Conservation (phyloP, 1,140 invertebrate genomes). For the Drosophila sulfurigaster region DNA sequence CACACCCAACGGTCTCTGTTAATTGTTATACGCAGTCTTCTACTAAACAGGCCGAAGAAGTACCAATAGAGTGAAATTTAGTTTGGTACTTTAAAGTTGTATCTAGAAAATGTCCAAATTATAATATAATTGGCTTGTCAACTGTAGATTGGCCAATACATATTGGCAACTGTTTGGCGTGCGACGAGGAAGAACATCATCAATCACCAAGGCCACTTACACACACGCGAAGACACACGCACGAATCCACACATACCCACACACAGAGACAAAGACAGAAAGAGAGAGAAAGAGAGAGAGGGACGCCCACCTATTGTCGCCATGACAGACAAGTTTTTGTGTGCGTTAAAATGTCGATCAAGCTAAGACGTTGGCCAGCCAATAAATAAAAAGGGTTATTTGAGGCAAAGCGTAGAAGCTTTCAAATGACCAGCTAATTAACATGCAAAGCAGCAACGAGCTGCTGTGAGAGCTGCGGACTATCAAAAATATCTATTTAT, state of each 20-base stretch:
- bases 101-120: constrained; percentile 33
- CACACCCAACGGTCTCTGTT: not conserved
- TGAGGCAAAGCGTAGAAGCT: constrained; percentile 18
- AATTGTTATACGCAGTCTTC: constrained; percentile 15
- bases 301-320: constrained; percentile 16
- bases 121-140: constrained; percentile 43
- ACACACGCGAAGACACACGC: constrained; percentile 9
- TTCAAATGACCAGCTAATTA: constrained; percentile 59
- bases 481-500: constrained; percentile 9
- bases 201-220: constrained; percentile 29
- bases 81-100: constrained; percentile 1
- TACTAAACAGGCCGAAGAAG: constrained; percentile 15
- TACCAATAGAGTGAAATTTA: not conserved
- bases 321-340: constrained; percentile 38
- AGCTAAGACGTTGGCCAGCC: constrained; percentile 62
- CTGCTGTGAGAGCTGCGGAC: constrained; percentile 3
- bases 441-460: constrained; percentile 56
- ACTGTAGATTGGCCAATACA: constrained; percentile 9
- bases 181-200: constrained; percentile 17
- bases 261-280: not conserved
- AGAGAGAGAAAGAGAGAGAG: constrained; percentile 2
- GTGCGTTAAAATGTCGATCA: constrained; percentile 60
- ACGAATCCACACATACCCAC: constrained; percentile 8
- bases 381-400: constrained; percentile 56
- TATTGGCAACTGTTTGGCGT: constrained; percentile 6